These are phyloP conservation scores for Zaprionus africanus DNA, from an alignment of 1,140 invertebrate species.

Conservation along the genomic window DNA sequence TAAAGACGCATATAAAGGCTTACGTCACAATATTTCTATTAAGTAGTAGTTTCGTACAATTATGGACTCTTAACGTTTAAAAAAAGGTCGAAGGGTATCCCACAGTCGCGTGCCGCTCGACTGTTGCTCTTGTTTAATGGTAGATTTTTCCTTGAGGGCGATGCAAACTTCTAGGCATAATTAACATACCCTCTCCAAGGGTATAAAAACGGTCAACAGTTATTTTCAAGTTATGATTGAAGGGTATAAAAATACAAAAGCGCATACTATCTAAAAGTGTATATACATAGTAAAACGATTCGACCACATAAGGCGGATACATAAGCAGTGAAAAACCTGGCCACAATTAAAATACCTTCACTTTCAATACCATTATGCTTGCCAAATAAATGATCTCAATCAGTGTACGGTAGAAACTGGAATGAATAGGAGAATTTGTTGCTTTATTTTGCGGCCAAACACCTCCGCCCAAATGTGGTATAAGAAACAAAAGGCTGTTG, in stretches of 20 bases:
- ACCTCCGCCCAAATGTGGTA: conserved; percentile 61
- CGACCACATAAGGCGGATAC: conserved; percentile 11
- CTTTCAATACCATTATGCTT: conserved; percentile 62
- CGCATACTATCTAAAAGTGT: conserved; percentile 1
- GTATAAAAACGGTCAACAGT: no score
- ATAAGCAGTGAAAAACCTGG: conserved; percentile 51
- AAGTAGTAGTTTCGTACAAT: no score
- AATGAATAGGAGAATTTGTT: conserved; percentile 58
- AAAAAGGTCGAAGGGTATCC: no score
- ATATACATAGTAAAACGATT: neutral
- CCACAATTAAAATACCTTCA: conserved; percentile 68
- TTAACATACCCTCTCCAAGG: no score
- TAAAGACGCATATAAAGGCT: no score
- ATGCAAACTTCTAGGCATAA: no score
- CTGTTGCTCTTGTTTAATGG: no score
- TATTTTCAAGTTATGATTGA: neutral
- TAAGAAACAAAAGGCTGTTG: conserved; percentile 55
- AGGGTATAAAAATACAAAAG: neutral
- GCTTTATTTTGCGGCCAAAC: conserved; percentile 46
- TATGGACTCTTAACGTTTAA: no score
- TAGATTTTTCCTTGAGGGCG: no score
- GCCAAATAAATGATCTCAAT: conserved; percentile 63
- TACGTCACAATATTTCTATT: no score
- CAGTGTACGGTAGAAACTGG: conserved; percentile 56
- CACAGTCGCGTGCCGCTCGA: no score